Evolutionary conservation across 2,113 vertebrate species (phyloP).

Genomic region (Silurus asotus): DNA sequence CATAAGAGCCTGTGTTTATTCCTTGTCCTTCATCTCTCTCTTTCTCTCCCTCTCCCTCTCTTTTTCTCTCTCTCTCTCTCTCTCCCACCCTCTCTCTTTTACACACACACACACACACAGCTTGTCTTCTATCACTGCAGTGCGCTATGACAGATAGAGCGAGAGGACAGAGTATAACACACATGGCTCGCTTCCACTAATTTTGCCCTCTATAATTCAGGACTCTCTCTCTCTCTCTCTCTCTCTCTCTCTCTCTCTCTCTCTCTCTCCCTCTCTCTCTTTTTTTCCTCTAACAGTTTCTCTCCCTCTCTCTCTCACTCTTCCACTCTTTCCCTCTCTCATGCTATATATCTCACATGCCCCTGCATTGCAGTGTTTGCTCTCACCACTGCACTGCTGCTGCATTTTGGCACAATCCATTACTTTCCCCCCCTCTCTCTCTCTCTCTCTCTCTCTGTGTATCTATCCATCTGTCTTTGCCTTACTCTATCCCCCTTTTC

Average conservation of each 20-base stretch:
- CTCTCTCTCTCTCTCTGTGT: neutral
- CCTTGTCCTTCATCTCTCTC: too few species aligned
- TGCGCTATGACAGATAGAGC: neutral
- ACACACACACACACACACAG: neutral
- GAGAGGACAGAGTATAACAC: neutral
- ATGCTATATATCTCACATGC: neutral
- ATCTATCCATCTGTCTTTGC: too few species aligned
- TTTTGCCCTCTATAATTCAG: neutral
- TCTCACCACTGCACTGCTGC: constrained; percentile 23
- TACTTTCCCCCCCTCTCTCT: neutral
- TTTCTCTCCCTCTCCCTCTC: neutral
- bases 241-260: too few species aligned
- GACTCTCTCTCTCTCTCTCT: neutral
- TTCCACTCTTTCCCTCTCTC: neutral
- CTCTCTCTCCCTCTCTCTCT: neutral
- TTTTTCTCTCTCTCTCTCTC: neutral
- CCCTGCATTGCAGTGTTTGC: constrained; percentile 32
- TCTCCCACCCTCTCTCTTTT: neutral
- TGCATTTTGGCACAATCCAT: constrained; percentile 5
- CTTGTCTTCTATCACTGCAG: neutral
- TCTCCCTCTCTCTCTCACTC: neutral
- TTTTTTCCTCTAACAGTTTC: too few species aligned
- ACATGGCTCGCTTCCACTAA: neutral
- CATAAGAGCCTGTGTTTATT: too few species aligned
- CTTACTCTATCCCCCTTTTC: too few species aligned